Evolutionary conservation across 2,888 invertebrate species (phyloP).

Genomic region (Leptodirus hochenwartii): DNA sequence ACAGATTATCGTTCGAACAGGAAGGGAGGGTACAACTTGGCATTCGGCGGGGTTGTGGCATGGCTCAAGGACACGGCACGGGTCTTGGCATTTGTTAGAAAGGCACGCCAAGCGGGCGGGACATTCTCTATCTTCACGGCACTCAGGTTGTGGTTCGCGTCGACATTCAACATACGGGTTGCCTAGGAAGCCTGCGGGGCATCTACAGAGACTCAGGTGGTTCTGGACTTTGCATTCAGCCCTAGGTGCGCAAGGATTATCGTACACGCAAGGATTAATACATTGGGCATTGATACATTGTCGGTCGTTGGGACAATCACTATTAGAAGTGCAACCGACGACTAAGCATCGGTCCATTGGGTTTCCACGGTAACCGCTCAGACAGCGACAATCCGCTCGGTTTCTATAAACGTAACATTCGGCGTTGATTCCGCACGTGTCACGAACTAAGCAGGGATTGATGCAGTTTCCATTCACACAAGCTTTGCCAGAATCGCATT

Average conservation of each 20-base stretch:
- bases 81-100: slow-evolving; percentile 64
- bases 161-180: slow-evolving; percentile 70
- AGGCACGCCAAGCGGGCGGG: slow-evolving; percentile 64
- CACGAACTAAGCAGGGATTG: slow-evolving; percentile 65
- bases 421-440: slow-evolving; percentile 65
- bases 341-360: slow-evolving; percentile 55
- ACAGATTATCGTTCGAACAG: slow-evolving; percentile 78
- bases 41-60: slow-evolving; percentile 67
- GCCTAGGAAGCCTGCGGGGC: slow-evolving; percentile 54
- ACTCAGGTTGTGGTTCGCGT: slow-evolving; percentile 54
- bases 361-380: slow-evolving; percentile 64
- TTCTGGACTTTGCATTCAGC: slow-evolving; percentile 68
- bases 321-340: slow-evolving; percentile 70
- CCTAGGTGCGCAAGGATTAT: slow-evolving; percentile 55
- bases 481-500: slow-evolving; percentile 66
- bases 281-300: slow-evolving; percentile 76
- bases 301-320: slow-evolving; percentile 72
- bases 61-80: slow-evolving; percentile 59
- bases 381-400: slow-evolving; percentile 60
- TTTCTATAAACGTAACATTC: slow-evolving; percentile 52
- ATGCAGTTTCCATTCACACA: slow-evolving; percentile 75
- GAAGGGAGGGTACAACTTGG: slow-evolving; percentile 60
- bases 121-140: slow-evolving; percentile 68
- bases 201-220: slow-evolving; percentile 73
- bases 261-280: slow-evolving; percentile 63